phyloP scores from a whole-genome alignment of 2,888 invertebrate species.

The Allolobophora icterica region DNA sequence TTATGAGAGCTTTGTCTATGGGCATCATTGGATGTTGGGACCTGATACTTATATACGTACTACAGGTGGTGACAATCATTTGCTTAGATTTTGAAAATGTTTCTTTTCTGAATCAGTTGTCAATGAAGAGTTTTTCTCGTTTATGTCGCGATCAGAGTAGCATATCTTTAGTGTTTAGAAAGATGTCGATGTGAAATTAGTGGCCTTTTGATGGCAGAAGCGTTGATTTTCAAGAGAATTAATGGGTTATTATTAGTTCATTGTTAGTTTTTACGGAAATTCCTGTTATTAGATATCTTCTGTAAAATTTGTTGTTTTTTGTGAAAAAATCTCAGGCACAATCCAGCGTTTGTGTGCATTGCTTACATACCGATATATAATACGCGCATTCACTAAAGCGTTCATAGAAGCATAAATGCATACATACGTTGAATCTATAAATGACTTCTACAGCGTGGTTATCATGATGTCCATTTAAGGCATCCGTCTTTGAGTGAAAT shows the following conservation, averaged over 20 bases:
- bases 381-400: no score
- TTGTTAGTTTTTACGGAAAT: no score
- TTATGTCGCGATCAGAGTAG: neutral
- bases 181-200: neutral
- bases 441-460: no score
- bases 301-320: neutral
- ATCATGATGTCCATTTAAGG: no score
- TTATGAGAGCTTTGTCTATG: neutral
- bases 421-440: no score
- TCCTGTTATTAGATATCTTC: neutral
- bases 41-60: neutral
- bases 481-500: no score
- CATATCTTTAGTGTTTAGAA: neutral
- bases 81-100: no score
- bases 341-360: neutral
- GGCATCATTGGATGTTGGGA: neutral
- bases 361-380: neutral
- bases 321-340: slow-evolving; percentile 13
- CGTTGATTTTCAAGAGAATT: neutral
- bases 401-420: no score
- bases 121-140: neutral
- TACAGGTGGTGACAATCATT: neutral
- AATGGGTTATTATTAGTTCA: neutral
- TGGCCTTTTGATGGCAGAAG: neutral
- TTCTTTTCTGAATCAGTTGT: neutral